Conservation (phyloP, 2,113 vertebrate species). For the Plotosus lineatus region DNA sequence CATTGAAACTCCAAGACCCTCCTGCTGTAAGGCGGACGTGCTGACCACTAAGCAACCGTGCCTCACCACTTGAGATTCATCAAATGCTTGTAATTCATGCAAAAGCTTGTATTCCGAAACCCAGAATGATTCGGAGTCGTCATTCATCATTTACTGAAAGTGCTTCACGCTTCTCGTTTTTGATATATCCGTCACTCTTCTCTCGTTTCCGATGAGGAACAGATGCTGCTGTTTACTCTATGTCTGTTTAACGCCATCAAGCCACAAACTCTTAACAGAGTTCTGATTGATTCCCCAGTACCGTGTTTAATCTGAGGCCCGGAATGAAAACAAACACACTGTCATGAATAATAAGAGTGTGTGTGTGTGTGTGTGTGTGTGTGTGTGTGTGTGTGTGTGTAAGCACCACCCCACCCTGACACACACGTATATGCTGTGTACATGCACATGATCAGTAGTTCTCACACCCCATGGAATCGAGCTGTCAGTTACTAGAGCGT, state of each 20-base stretch:
- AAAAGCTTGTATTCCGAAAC: background rate
- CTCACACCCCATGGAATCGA: background rate
- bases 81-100: too few relatives aligned
- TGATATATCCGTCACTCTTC: background rate
- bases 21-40: too few relatives aligned
- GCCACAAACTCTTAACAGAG: constrained; percentile 1
- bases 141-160: background rate
- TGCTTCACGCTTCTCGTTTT: background rate
- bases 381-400: background rate
- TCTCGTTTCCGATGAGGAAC: constrained; percentile 38
- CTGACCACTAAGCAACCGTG: too few relatives aligned
- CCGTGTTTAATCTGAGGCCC: constrained; percentile 39
- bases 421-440: background rate
- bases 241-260: constrained; percentile 1
- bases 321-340: constrained; percentile 18
- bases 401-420: background rate
- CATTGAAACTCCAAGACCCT: too few relatives aligned
- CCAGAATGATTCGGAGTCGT: background rate
- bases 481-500: background rate
- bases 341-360: background rate
- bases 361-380: background rate
- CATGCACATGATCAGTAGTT: background rate
- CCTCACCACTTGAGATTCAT: too few relatives aligned
- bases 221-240: constrained; percentile 46
- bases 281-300: constrained; percentile 43